Percentiles rank a stretch among this genome's conserved stretches.
phyloP scores from a whole-genome alignment of 2,888 invertebrate genomes.

The Artemia sinica region DNA sequence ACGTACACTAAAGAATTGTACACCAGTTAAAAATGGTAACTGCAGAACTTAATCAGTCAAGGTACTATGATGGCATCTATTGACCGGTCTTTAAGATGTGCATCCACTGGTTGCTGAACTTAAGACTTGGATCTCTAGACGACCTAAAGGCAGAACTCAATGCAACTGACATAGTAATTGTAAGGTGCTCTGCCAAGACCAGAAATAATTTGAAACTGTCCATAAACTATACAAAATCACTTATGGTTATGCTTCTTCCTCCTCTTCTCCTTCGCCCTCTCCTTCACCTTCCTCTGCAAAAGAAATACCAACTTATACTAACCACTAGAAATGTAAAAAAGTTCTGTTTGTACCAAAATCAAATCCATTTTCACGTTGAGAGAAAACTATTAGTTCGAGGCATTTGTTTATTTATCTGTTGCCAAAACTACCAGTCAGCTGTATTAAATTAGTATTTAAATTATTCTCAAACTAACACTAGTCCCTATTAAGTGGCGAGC shows the following conservation, averaged over 20 bases:
- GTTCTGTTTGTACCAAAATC: too few species aligned
- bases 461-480: neutral
- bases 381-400: too few species aligned
- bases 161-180: too few species aligned
- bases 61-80: constrained; percentile 11
- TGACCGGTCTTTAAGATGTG: constrained; percentile 5
- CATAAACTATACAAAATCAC: neutral
- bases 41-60: constrained; percentile 4
- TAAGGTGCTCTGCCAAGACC: too few species aligned
- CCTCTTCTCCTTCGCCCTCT: constrained; percentile 22
- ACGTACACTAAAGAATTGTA: constrained; percentile 7
- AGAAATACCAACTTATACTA: neutral
- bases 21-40: constrained; percentile 3
- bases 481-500: neutral
- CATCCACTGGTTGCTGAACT: neutral
- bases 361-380: too few species aligned
- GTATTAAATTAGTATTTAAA: neutral
- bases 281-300: constrained; percentile 21
- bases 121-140: neutral
- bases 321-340: too few species aligned
- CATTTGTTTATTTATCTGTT: too few species aligned
- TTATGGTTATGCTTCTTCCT: constrained; percentile 17
- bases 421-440: too few species aligned
- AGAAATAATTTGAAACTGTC: too few species aligned
- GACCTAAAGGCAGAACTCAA: too few species aligned